Evolutionary conservation across 2,797 vertebrate species (phyloP).

Genomic region (Moxostoma hubbsi): DNA sequence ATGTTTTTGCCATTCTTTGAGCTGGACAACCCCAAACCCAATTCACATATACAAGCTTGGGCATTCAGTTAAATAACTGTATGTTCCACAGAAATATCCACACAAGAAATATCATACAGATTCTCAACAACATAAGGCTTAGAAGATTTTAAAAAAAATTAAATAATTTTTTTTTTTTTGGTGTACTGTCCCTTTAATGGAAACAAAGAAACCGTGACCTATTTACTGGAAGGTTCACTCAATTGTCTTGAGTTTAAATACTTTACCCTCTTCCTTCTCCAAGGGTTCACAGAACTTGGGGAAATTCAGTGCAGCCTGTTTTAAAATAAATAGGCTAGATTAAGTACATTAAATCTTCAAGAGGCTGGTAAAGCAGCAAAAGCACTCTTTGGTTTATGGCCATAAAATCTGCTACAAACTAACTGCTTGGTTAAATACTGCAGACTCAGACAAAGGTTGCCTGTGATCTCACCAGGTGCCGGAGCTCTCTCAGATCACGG

Average conservation of each 20-base stretch:
- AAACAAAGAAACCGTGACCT: background rate
- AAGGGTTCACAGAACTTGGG: conserved; percentile 94
- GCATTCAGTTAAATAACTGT: no score
- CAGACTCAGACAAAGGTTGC: background rate
- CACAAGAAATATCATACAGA: no score
- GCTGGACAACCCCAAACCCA: no score
- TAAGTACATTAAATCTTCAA: background rate
- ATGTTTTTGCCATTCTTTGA: no score
- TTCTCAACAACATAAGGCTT: no score
- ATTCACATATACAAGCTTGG: no score
- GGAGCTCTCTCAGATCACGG: conserved; percentile 92
- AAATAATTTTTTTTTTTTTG: no score
- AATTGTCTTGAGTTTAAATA: conserved; percentile 6
- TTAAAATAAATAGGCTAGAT: conserved; percentile 44
- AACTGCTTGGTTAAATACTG: no score
- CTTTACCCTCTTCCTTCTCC: conserved; percentile 89
- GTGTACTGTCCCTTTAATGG: background rate
- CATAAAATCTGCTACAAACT: no score
- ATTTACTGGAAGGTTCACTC: background rate
- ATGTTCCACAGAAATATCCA: no score
- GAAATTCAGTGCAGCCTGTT: conserved; percentile 93
- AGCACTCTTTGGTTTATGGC: background rate
- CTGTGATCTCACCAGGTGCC: conserved; percentile 85
- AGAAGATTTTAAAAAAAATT: no score
- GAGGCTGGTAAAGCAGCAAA: background rate